Percentiles rank a stretch among this genome's conserved stretches.
These are phyloP conservation scores for Scartelaos histophorus DNA, from an alignment of 2,113 vertebrate species.

Conservation along the genomic window DNA sequence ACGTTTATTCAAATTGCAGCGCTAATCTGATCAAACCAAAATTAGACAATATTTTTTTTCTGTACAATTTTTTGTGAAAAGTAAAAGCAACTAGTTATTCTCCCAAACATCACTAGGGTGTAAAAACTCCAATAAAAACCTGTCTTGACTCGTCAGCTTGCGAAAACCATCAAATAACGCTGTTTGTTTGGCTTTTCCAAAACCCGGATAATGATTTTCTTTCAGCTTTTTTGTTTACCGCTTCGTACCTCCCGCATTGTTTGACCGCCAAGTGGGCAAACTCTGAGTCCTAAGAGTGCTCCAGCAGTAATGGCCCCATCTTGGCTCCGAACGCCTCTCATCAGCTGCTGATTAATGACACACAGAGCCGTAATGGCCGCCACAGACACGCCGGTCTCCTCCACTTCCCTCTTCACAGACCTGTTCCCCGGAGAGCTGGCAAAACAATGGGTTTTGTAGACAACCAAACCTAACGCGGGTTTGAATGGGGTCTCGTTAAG, in stretches of 20 bases:
- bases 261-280: slow-evolving; percentile 50
- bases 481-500: slow-evolving; percentile 66
- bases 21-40: neutral
- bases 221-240: slow-evolving; percentile 44
- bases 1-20: too few species aligned
- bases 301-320: slow-evolving; percentile 56
- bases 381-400: slow-evolving; percentile 52
- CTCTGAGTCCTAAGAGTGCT: slow-evolving; percentile 51
- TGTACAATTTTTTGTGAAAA: neutral
- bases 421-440: slow-evolving; percentile 51
- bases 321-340: slow-evolving; percentile 62
- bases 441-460: slow-evolving; percentile 51
- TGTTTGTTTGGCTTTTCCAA: slow-evolving; percentile 8
- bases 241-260: slow-evolving; percentile 47
- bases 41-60: neutral
- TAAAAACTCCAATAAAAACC: neutral
- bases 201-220: slow-evolving; percentile 38
- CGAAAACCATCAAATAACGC: neutral
- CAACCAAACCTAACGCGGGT: slow-evolving; percentile 39
- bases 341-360: slow-evolving; percentile 72
- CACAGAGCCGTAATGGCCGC: slow-evolving; percentile 59
- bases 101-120: neutral
- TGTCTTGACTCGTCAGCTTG: slow-evolving; percentile 8
- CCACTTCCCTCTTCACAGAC: slow-evolving; percentile 57
- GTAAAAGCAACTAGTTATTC: neutral